Conservation (phyloP, 1,140 invertebrate species). For the Diachasma alloeum region DNA sequence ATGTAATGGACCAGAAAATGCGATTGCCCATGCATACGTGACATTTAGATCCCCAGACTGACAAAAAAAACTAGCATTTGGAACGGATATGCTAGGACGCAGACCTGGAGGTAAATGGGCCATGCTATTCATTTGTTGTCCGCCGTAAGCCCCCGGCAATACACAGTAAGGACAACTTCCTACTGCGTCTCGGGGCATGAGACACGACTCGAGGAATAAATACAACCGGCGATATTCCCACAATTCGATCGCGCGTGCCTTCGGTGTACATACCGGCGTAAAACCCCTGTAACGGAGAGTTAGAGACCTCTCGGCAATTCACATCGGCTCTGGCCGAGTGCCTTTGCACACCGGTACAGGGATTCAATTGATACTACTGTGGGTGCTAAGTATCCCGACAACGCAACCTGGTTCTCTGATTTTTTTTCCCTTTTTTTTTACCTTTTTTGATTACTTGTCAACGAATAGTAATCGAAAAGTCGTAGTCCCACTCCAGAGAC, state of each 20-base stretch:
- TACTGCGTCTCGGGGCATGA: neutral
- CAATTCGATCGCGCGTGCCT: conserved; percentile 22
- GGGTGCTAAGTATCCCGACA: neutral
- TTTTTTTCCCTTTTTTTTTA: no score
- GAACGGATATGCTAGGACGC: neutral
- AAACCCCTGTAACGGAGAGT: neutral
- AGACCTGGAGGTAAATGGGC: conserved; percentile 22
- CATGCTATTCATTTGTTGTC: conserved; percentile 29
- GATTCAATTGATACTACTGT: neutral
- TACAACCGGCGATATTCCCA: conserved; percentile 23
- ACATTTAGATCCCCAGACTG: neutral
- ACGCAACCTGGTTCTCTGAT: neutral
- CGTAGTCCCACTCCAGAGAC: no score
- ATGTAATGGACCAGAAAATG: neutral
- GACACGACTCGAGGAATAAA: neutral
- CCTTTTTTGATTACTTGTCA: no score
- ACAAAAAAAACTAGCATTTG: neutral
- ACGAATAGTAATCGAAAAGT: no score
- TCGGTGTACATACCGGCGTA: conserved; percentile 6
- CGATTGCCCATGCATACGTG: neutral
- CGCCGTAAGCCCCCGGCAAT: conserved; percentile 6
- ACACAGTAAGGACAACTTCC: conserved; percentile 1
- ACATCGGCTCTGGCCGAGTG: neutral
- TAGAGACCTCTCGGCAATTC: neutral
- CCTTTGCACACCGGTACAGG: neutral